Conservation (phyloP, 1,140 invertebrate species). For the Pectinophora gossypiella region DNA sequence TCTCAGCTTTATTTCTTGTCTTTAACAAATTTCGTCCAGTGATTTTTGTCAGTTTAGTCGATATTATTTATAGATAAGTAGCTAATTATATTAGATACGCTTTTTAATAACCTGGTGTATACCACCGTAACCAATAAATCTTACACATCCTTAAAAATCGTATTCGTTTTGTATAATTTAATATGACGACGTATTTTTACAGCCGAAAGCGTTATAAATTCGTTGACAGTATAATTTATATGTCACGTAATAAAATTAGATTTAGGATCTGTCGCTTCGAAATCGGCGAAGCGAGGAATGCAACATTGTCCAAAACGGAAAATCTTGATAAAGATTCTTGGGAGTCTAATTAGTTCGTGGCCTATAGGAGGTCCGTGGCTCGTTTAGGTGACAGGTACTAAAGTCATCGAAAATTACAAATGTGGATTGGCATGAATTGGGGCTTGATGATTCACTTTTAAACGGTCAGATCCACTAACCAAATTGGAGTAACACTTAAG, state of each 20-base stretch:
- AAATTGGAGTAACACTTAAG: no score
- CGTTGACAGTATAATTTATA: slow-evolving; percentile 2
- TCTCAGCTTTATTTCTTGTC: no score
- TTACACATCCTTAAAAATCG: background rate
- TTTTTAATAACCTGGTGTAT: no score
- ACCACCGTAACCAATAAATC: background rate
- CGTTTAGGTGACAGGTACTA: no score
- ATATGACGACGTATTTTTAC: background rate
- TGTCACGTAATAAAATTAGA: slow-evolving; percentile 2
- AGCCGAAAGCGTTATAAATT: background rate
- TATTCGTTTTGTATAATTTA: slow-evolving; percentile 2
- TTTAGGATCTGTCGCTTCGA: background rate
- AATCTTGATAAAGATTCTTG: background rate
- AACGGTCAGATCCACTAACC: no score
- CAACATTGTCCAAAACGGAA: background rate
- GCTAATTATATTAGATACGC: background rate
- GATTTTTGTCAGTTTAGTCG: no score
- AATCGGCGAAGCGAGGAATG: background rate
- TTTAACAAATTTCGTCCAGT: no score
- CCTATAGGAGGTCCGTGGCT: background rate
- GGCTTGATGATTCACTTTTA: no score
- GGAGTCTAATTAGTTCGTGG: background rate
- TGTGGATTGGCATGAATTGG: no score
- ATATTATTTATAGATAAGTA: no score
- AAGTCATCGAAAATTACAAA: no score